Evolutionary conservation across 2,888 invertebrate genomes (phyloP), one percentile per base, ranked within the genome.

Genomic region (Cephus nigrinus): DNA sequence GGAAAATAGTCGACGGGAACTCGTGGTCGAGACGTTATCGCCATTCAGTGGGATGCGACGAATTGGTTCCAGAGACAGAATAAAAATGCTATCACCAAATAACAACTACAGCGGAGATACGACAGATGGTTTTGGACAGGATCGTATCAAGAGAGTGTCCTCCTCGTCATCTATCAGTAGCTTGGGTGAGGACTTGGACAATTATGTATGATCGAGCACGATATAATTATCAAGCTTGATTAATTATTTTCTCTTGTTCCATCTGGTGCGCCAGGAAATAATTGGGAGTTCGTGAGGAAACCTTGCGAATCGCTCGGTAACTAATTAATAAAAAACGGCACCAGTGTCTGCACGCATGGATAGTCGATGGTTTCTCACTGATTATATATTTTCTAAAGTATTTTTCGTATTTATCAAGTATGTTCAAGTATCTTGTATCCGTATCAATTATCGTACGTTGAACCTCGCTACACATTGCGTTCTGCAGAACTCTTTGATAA

Each of bases 151-250:
- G 82, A 92, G 95, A 68, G 95, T 95, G 3, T 94, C 94, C 1
- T 96, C 96, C 3, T 95, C 94, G 69, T 95, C 95, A 36, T 95
- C 95, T 11, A 94, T 96, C 77, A 94, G 94, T 82, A 94, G 94
- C 85, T 91, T 94, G 87, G 93, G 93, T 92, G 90, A 85, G 79
- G 75, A 9, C 23, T 55, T 55, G 23, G 55, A 23, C 23, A 55
- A 55, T 55, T 55, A 55, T 23, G 5, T 55, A 55, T 35, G 32
- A 73, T 75, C 71, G 36, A 69, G 12, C 55, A 55, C 55, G 55
- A 55, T 55, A 55, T 55, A 55, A 23, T 55, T 55, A 55, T 55
- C 55, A 55, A 55, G 55, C 55, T 55, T 55, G 55, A 55, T 55
- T 55, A 55, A 55, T 55, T 55, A 55, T 23, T 55, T 68, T 75